Conservation (phyloP, 1,140 invertebrate genomes). For the Olivierus martensii region DNA sequence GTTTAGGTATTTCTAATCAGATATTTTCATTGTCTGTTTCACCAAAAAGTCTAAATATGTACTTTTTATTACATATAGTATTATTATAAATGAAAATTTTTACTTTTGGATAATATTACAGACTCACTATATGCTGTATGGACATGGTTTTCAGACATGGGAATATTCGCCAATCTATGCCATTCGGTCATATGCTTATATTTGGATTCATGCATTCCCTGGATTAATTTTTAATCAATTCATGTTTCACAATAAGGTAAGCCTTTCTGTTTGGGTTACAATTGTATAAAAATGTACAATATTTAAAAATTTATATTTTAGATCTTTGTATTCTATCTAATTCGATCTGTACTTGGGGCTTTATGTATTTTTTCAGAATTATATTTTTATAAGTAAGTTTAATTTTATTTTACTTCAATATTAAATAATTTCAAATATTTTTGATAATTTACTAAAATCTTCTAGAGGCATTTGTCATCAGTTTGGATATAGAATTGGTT, state of each 20-base stretch:
- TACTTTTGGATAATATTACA: too few species aligned
- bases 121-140: conserved; percentile 67
- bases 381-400: conserved; percentile 79
- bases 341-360: conserved; percentile 66
- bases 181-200: conserved; percentile 82
- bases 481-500: conserved; percentile 76
- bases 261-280: too few species aligned
- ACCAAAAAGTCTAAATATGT: too few species aligned
- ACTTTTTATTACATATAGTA: too few species aligned
- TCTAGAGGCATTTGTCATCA: conserved; percentile 68
- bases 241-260: conserved; percentile 47
- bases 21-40: too few species aligned
- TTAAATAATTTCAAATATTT: neutral
- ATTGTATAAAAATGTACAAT: too few species aligned
- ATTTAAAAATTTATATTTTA: conserved; percentile 41
- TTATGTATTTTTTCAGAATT: conserved; percentile 68
- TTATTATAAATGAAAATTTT: too few species aligned
- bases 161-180: conserved; percentile 94
- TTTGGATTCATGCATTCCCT: conserved; percentile 76
- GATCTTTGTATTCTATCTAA: conserved; percentile 77
- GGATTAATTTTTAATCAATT: conserved; percentile 58
- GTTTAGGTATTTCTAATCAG: too few species aligned
- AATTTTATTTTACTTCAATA: conserved; percentile 3
- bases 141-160: conserved; percentile 94
- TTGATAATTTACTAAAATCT: conserved; percentile 19